phyloP scores from a whole-genome alignment of 2,113 vertebrate genomes.

The Sorex fumeus region DNA sequence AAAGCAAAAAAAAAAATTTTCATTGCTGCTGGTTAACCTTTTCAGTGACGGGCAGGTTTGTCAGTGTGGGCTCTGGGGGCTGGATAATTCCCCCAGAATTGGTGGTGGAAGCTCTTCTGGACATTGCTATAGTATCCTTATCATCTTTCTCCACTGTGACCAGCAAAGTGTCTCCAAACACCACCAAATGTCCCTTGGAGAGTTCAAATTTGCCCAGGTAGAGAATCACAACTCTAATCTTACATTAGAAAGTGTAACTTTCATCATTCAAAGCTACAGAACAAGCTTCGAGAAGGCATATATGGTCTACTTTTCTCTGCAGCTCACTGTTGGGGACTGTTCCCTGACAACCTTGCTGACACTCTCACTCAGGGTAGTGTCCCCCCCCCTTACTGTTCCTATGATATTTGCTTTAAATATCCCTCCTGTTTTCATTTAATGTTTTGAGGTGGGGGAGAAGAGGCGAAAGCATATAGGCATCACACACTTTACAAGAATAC shows the following conservation, averaged over 20 bases:
- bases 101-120: not conserved
- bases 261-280: conserved; percentile 69
- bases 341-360: conserved; percentile 8
- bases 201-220: conserved; percentile 8
- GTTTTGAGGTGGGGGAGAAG: conserved; percentile 34
- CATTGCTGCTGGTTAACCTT: conserved; percentile 46
- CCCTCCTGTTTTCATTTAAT: not conserved
- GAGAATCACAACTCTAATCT: conserved; percentile 42
- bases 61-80: not conserved
- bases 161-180: conserved; percentile 54
- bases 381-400: not conserved
- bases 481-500: conserved; percentile 60
- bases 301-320: conserved; percentile 61
- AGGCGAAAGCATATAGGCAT: conserved; percentile 33
- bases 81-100: conserved; percentile 41
- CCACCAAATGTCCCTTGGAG: not conserved
- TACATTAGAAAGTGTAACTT: conserved; percentile 42
- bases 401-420: conserved; percentile 26
- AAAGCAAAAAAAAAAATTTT: no score
- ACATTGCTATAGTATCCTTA: not conserved
- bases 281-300: conserved; percentile 53
- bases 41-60: conserved; percentile 50
- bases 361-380: not conserved
- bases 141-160: not conserved
- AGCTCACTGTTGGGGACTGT: conserved; percentile 52